Percentiles rank a stretch among this genome's conserved stretches.
Evolutionary conservation across 2,113 vertebrate genomes (phyloP).

Genomic region (Stomatorhinus ivindoensis): DNA sequence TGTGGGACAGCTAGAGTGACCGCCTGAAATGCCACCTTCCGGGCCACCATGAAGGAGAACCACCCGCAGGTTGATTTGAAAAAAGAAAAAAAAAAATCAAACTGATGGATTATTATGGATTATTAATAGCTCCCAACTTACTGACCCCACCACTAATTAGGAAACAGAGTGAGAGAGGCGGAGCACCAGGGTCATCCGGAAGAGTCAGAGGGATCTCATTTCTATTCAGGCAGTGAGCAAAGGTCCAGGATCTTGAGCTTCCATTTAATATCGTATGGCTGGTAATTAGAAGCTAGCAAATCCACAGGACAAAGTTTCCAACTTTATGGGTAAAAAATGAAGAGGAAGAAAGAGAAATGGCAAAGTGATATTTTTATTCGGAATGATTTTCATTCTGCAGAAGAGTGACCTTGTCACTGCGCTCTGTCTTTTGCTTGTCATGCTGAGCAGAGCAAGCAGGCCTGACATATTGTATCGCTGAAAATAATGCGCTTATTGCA

Average conservation of each 20-base stretch:
- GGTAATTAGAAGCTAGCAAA: conserved; percentile 43
- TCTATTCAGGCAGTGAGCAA: conserved; percentile 48
- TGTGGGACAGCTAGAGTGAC: background rate
- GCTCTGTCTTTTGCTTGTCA: background rate
- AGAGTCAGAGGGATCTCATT: conserved; percentile 42
- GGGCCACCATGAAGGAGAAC: conserved; percentile 43
- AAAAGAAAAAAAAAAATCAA: conserved; percentile 23
- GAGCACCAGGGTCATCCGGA: conserved; percentile 20
- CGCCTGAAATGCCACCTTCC: conserved; percentile 42
- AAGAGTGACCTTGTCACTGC: background rate
- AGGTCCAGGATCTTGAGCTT: conserved; percentile 38
- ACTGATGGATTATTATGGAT: conserved; percentile 39
- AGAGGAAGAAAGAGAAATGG: conserved; percentile 1
- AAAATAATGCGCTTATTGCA: background rate
- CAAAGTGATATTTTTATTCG: conserved; percentile 22
- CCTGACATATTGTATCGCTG: background rate
- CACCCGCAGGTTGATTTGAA: background rate
- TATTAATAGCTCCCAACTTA: conserved; percentile 45
- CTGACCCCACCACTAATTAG: conserved; percentile 52
- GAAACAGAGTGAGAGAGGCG: conserved; percentile 33
- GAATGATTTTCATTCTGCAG: background rate
- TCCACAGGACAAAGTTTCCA: conserved; percentile 3
- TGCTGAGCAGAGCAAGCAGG: background rate
- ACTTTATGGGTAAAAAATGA: conserved; percentile 12
- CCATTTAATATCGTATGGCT: conserved; percentile 40